These are phyloP conservation scores for Cranoglanis bouderius DNA, from an alignment of 2,113 vertebrate species.

Conservation along the genomic window DNA sequence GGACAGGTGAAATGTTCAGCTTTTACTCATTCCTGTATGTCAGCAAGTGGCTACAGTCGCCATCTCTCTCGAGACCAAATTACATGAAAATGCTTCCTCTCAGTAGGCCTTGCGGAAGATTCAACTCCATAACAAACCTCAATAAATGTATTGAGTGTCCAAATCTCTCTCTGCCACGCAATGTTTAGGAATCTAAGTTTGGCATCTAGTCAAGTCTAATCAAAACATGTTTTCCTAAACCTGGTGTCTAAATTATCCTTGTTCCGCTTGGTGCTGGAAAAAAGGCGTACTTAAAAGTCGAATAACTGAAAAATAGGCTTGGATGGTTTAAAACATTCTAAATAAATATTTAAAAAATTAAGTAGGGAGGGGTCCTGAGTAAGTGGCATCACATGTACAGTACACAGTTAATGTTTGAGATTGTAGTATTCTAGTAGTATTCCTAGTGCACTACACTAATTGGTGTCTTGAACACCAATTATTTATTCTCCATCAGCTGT, in stretches of 20 bases:
- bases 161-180: background rate
- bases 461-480: background rate
- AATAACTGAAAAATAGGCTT: background rate
- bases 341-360: background rate
- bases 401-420: no score
- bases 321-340: background rate
- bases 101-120: background rate
- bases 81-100: background rate
- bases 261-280: background rate
- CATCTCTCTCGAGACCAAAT: conserved; percentile 9
- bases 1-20: conserved; percentile 13
- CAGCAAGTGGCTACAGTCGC: background rate
- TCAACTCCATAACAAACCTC: background rate
- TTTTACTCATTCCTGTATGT: background rate
- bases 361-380: background rate
- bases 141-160: background rate
- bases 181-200: background rate
- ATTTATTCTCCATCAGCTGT: background rate
- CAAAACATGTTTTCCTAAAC: background rate
- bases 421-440: background rate
- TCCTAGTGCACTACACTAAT: background rate
- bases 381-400: background rate
- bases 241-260: background rate
- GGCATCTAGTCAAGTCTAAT: background rate
- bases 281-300: background rate